Percentiles rank a stretch among this genome's conserved stretches.
phyloP scores from a whole-genome alignment of 2,113 vertebrate species.

The Columba janthina region DNA sequence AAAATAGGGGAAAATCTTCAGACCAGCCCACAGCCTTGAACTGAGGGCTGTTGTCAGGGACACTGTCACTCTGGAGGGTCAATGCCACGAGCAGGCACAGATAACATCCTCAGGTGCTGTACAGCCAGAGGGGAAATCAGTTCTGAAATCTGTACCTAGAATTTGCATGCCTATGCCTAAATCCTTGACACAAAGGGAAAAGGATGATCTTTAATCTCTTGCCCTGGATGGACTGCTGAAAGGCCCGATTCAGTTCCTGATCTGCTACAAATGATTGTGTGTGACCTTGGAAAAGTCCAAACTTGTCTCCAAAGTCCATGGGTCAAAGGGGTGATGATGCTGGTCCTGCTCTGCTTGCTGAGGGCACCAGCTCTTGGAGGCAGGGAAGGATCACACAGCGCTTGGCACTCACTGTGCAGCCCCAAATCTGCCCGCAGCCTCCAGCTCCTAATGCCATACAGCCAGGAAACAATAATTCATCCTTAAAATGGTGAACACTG shows the following conservation, averaged over 20 bases:
- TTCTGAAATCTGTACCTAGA: neutral
- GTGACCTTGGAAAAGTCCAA: neutral
- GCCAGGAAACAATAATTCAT: neutral
- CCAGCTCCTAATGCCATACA: neutral
- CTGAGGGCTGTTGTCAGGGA: neutral
- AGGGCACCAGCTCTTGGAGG: neutral
- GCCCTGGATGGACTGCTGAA: neutral
- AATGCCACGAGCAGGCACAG: accelerated
- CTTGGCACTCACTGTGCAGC: neutral
- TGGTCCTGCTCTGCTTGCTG: neutral
- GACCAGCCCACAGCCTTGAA: neutral
- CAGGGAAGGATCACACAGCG: accelerated
- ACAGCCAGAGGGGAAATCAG: neutral
- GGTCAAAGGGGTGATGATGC: accelerated
- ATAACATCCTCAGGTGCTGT: neutral
- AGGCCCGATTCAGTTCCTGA: neutral
- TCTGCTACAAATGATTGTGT: neutral
- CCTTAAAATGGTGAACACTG: neutral
- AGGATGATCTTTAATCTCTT: neutral
- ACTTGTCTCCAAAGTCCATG: neutral
- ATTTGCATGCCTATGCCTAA: neutral
- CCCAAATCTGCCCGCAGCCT: neutral
- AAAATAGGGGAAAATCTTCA: neutral
- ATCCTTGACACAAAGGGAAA: neutral
- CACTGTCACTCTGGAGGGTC: neutral